Percentiles rank a stretch among this genome's conserved stretches.
These are phyloP conservation scores for Pseudochirops corinnae DNA, from an alignment of 2,797 vertebrate genomes.

Conservation along the genomic window DNA sequence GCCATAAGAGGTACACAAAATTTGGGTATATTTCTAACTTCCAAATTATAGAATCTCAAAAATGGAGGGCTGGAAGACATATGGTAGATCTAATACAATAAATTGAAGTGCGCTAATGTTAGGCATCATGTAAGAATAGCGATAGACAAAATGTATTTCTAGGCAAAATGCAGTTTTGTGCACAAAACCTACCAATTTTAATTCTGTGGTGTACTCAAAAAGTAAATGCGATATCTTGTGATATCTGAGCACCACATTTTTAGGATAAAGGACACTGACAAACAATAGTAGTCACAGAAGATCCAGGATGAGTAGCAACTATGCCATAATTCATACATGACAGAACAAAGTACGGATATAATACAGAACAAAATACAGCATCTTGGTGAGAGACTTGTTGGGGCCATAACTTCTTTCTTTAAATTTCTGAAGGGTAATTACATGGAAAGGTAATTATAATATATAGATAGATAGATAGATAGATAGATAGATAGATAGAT, in stretches of 20 bases:
- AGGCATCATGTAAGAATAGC: not conserved
- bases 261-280: not conserved
- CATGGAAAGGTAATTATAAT: not conserved
- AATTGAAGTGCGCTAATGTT: not conserved
- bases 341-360: not conserved
- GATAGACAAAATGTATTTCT: not conserved
- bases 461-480: too few relatives aligned
- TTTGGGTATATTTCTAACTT: not conserved
- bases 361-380: not conserved
- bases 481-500: too few relatives aligned
- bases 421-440: not conserved
- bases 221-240: not conserved
- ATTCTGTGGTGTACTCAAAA: not conserved
- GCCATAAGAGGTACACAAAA: not conserved
- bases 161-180: not conserved
- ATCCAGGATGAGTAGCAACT: not conserved
- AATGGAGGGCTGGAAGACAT: not conserved
- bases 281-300: not conserved
- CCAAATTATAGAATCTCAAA: not conserved
- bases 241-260: not conserved
- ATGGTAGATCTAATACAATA: not conserved
- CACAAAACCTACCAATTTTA: not conserved
- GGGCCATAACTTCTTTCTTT: not conserved
- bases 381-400: not conserved
- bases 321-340: not conserved